phyloP scores from a whole-genome alignment of 2,113 vertebrate genomes.

The Paracanthobrama guichenoti region DNA sequence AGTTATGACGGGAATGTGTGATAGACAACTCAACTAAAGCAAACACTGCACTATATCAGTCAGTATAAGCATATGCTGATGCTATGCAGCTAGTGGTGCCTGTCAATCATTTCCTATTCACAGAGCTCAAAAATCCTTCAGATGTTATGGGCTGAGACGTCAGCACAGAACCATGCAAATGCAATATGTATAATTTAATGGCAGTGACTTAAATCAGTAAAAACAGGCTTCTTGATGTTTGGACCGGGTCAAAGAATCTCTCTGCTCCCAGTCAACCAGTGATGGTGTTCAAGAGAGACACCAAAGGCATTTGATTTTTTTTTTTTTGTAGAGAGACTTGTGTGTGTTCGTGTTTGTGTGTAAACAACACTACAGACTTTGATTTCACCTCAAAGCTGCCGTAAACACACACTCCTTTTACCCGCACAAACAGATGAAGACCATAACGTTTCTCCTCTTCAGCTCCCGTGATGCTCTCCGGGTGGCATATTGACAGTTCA shows the following conservation, averaged over 20 bases:
- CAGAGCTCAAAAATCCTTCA: conserved; percentile 14
- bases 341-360: conserved; percentile 32
- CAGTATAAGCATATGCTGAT: conserved; percentile 39
- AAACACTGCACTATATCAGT: conserved; percentile 28
- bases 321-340: neutral
- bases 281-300: conserved; percentile 23
- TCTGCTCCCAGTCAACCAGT: conserved; percentile 12
- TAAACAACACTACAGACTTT: conserved; percentile 46
- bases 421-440: conserved; percentile 1
- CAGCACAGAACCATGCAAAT: conserved; percentile 33
- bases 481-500: conserved; percentile 36
- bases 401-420: conserved; percentile 33
- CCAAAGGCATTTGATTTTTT: conserved; percentile 26
- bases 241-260: conserved; percentile 23
- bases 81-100: conserved; percentile 21
- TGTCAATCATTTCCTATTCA: conserved; percentile 35
- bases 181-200: conserved; percentile 50
- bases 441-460: conserved; percentile 14
- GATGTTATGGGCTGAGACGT: conserved; percentile 28
- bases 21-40: conserved; percentile 24
- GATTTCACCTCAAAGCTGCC: conserved; percentile 44
- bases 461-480: neutral
- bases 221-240: conserved; percentile 6
- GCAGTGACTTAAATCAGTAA: conserved; percentile 25
- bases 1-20: neutral